These are phyloP conservation scores for Hydrocynus forskahlii DNA, from an alignment of 2,797 vertebrate genomes.

Conservation along the genomic window DNA sequence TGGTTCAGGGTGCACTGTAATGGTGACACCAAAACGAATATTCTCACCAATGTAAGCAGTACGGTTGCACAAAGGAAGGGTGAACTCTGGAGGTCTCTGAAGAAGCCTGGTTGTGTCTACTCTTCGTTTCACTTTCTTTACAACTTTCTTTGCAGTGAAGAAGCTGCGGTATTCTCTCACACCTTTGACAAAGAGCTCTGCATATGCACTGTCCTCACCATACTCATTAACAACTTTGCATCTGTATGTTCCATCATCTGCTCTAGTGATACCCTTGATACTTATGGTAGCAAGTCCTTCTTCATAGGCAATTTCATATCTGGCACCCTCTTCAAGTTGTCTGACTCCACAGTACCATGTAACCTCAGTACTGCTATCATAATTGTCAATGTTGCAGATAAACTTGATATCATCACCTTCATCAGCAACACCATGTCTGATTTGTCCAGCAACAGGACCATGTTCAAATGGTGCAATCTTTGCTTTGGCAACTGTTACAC, in stretches of 20 bases:
- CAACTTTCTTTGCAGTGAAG: slow-evolving; percentile 85
- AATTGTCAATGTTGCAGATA: slow-evolving; percentile 93
- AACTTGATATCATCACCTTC: slow-evolving; percentile 91
- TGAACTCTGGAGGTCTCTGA: slow-evolving; percentile 97
- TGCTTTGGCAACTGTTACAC: slow-evolving; percentile 90
- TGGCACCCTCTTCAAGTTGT: slow-evolving; percentile 90
- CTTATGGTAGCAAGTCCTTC: slow-evolving; percentile 92
- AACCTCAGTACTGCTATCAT: slow-evolving; percentile 93
- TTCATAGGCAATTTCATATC: slow-evolving; percentile 93
- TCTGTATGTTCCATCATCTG: slow-evolving; percentile 95
- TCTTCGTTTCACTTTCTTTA: slow-evolving; percentile 93
- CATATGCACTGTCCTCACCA: slow-evolving; percentile 94
- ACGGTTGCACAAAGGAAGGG: slow-evolving; percentile 90
- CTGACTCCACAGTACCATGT: slow-evolving; percentile 97
- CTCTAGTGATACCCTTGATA: slow-evolving; percentile 87
- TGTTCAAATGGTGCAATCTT: slow-evolving; percentile 98
- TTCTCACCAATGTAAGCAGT: slow-evolving; percentile 92
- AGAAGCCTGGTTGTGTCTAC: slow-evolving; percentile 92
- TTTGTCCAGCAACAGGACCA: slow-evolving; percentile 90
- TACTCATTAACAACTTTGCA: slow-evolving; percentile 97
- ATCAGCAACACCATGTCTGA: slow-evolving; percentile 84
- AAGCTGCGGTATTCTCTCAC: slow-evolving; percentile 90
- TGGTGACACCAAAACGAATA: slow-evolving; percentile 92
- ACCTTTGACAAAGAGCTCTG: slow-evolving; percentile 90
- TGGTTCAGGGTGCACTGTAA: slow-evolving; percentile 98